phyloP scores from a whole-genome alignment of 1,140 invertebrate genomes.

The Brachionus calyciflorus region DNA sequence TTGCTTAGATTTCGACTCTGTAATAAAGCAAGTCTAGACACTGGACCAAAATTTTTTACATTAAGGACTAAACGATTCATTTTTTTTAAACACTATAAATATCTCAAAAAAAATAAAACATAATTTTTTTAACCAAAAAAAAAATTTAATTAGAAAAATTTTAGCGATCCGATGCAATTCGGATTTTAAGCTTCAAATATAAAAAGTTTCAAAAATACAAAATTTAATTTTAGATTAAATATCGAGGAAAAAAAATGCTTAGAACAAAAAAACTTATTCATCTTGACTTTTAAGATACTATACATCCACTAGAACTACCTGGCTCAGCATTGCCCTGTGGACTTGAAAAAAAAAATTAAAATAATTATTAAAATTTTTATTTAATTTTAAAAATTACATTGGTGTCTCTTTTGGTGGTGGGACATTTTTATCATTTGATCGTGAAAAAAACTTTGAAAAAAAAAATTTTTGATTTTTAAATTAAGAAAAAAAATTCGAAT shows the following conservation, averaged over 20 bases:
- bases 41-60: not conserved
- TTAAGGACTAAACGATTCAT: not conserved
- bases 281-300: conserved; percentile 6
- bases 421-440: not conserved
- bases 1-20: not conserved
- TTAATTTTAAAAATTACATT: conserved; percentile 34
- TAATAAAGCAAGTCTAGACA: not conserved
- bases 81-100: not conserved
- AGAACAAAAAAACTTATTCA: not conserved
- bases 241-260: conserved; percentile 4
- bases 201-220: conserved; percentile 2
- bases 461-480: not conserved
- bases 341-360: not conserved
- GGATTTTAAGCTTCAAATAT: not conserved
- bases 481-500: not conserved
- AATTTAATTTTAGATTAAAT: conserved; percentile 14
- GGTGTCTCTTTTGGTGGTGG: conserved; percentile 3
- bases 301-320: conserved; percentile 9
- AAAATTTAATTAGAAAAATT: not conserved
- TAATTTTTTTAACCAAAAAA: too few species aligned
- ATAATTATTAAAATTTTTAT: not conserved
- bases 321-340: conserved; percentile 47
- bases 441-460: not conserved
- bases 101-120: too few species aligned
- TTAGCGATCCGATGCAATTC: not conserved